phyloP scores from a whole-genome alignment of 30 jellyfish, hydroid and myxozoan species.

The Sanderia malayensis region DNA sequence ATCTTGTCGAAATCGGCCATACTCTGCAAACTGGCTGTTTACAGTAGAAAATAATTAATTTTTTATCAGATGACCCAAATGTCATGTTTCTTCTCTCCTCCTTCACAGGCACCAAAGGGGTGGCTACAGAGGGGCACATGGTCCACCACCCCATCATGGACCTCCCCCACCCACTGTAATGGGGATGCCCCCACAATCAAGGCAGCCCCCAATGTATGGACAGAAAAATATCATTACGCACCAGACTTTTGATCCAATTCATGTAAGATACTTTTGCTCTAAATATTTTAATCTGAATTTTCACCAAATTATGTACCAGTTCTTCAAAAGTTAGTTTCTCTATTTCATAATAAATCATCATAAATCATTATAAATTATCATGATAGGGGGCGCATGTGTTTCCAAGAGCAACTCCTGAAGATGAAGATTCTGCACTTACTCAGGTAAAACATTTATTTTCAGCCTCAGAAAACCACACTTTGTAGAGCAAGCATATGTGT shows the following conservation, averaged over 20 bases:
- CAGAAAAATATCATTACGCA: constrained; percentile 66
- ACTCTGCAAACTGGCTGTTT: no score
- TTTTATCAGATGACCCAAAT: no score
- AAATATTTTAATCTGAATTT: neutral
- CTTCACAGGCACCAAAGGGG: constrained; percentile 66
- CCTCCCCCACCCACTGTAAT: constrained; percentile 64
- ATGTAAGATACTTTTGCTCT: constrained; percentile 8
- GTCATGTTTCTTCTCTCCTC: no score
- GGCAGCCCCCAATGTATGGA: constrained; percentile 43
- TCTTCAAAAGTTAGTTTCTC: neutral
- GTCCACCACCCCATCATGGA: no score
- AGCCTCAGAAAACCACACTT: no score
- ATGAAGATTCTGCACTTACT: constrained; percentile 66
- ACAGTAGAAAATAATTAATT: no score
- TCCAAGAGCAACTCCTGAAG: constrained; percentile 54
- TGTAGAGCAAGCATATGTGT: no score
- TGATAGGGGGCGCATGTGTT: no score
- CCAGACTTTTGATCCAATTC: constrained; percentile 76
- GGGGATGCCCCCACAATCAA: constrained; percentile 50
- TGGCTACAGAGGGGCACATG: constrained; percentile 63
- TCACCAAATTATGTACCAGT: neutral
- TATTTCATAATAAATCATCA: constrained; percentile 37
- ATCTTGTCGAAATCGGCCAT: no score
- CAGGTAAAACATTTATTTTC: no score
- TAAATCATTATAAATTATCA: no score